These are phyloP conservation scores for Melanophora roralis DNA, from an alignment of 2,888 invertebrate species.

Conservation along the genomic window DNA sequence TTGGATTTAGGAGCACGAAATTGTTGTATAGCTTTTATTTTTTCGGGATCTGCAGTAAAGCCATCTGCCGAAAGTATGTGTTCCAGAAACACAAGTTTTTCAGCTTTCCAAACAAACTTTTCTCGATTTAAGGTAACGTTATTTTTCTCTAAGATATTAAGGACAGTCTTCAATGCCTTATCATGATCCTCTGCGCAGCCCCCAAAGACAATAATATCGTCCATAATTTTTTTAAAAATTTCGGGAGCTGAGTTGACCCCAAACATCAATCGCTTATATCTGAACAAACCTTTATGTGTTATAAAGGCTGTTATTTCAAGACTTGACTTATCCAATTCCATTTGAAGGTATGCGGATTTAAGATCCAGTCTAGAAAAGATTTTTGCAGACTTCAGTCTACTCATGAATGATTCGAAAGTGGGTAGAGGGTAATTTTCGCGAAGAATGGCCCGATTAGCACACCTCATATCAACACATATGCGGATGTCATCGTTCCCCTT, in stretches of 20 bases:
- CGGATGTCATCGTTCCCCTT: conserved; percentile 45
- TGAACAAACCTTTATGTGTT: conserved; percentile 60
- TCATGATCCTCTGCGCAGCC: conserved; percentile 67
- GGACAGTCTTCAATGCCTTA: conserved; percentile 58
- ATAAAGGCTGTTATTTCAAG: conserved; percentile 55
- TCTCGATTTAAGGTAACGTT: conserved; percentile 66
- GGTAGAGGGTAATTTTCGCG: conserved; percentile 63
- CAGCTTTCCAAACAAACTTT: conserved; percentile 64
- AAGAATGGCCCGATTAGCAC: conserved; percentile 32
- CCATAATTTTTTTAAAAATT: conserved; percentile 66
- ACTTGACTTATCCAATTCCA: conserved; percentile 61
- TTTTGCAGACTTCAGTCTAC: conserved; percentile 62
- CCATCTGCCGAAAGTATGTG: conserved; percentile 57
- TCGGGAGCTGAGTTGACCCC: conserved; percentile 69
- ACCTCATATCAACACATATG: conserved; percentile 37
- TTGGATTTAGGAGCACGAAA: conserved; percentile 66
- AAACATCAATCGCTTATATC: conserved; percentile 73
- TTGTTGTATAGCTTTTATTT: conserved; percentile 62
- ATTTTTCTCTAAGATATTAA: conserved; percentile 57
- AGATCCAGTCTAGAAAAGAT: conserved; percentile 69
- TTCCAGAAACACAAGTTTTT: conserved; percentile 44
- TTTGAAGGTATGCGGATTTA: conserved; percentile 66
- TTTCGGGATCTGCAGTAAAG: conserved; percentile 59
- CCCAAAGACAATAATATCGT: conserved; percentile 67
- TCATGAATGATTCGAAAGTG: conserved; percentile 65